A percentile compares a stretch with the other conserved stretches of the same genome.
Evolutionary conservation across 2,113 vertebrate genomes (phyloP).

Genomic region (Cyprinodon tularosa): DNA sequence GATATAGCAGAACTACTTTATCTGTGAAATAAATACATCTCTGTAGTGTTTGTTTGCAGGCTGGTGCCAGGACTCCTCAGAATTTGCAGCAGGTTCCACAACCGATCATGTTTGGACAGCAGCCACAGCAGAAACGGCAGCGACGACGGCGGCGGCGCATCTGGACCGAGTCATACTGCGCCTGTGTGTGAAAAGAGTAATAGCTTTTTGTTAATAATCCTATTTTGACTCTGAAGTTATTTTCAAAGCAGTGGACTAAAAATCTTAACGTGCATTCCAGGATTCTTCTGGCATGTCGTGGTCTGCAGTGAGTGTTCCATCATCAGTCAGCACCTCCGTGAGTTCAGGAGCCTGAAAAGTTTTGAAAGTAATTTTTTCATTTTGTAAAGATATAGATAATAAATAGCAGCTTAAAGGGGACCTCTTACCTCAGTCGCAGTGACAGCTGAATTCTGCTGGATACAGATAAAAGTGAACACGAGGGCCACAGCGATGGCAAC

Average conservation of each 20-base stretch:
- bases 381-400: not conserved
- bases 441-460: slow-evolving; percentile 40
- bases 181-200: not conserved
- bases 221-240: too few species aligned
- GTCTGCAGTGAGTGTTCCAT: not conserved
- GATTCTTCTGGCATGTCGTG: not conserved
- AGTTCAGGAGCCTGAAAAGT: not conserved
- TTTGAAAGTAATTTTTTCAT: not conserved
- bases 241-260: not conserved
- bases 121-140: not conserved
- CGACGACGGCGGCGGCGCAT: not conserved
- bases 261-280: not conserved
- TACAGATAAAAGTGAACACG: slow-evolving; percentile 42
- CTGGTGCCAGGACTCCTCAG: not conserved
- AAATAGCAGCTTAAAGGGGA: not conserved
- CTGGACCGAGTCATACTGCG: not conserved
- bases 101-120: not conserved
- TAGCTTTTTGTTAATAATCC: not conserved
- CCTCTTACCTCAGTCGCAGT: slow-evolving; percentile 50
- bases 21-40: too few species aligned
- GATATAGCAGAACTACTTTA: too few species aligned
- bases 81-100: slow-evolving; percentile 1
- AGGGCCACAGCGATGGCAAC: slow-evolving; percentile 44
- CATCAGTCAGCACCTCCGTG: not conserved
- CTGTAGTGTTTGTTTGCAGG: too few species aligned